Percentiles rank a stretch among this genome's conserved stretches.
phyloP scores from a whole-genome alignment of 1,140 invertebrate genomes.

The Orchesella cincta region DNA sequence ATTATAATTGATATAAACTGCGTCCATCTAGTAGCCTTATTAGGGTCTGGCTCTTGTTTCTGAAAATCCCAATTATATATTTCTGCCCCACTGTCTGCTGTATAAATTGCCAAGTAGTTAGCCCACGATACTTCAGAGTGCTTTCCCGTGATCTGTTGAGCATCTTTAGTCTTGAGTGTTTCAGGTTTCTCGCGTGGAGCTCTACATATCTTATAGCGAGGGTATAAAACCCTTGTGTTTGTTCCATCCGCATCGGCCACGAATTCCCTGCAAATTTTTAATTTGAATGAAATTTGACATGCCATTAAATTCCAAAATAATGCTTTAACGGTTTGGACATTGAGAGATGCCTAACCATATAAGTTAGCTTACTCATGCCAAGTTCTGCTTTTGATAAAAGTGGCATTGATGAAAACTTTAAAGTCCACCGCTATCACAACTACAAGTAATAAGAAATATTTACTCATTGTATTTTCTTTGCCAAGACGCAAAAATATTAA shows the following conservation, averaged over 20 bases:
- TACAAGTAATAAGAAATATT: neutral
- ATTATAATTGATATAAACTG: neutral
- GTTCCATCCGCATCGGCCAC: neutral
- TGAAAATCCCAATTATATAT: neutral
- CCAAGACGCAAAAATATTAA: too few relatives aligned
- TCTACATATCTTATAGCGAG: neutral
- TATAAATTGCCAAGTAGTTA: neutral
- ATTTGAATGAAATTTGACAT: neutral
- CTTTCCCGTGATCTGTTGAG: neutral
- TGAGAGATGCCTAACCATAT: too few relatives aligned
- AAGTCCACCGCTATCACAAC: neutral
- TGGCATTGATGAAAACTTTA: neutral
- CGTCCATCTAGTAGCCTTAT: neutral
- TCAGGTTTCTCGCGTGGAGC: neutral
- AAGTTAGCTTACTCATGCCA: constrained; percentile 7
- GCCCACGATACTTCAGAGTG: neutral
- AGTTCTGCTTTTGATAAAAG: neutral
- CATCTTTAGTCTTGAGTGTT: neutral
- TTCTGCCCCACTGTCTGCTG: neutral
- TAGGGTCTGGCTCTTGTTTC: neutral
- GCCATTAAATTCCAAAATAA: neutral
- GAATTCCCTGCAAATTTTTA: neutral
- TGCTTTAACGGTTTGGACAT: neutral
- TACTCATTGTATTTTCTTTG: neutral
- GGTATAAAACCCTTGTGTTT: neutral